Evolutionary conservation across 2,888 invertebrate genomes (phyloP).

Genomic region (Latrodectus hesperus): DNA sequence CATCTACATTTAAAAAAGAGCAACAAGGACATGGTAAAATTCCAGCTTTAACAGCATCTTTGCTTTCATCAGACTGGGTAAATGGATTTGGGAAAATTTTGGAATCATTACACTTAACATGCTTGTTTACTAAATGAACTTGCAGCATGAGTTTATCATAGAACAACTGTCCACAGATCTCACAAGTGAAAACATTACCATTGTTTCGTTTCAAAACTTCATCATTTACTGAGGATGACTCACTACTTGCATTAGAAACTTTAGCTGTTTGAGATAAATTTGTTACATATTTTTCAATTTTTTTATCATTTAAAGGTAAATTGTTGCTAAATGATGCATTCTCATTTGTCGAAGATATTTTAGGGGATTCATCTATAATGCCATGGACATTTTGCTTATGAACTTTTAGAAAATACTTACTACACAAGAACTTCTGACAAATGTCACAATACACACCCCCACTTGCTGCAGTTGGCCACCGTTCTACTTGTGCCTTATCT

Average conservation of each 20-base stretch:
- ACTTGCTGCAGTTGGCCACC: constrained; percentile 77
- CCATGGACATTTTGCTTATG: constrained; percentile 99
- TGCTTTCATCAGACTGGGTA: constrained; percentile 38
- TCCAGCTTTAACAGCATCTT: constrained; percentile 22
- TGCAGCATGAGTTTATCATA: constrained; percentile 75
- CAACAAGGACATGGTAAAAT: constrained; percentile 65
- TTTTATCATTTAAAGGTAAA: constrained; percentile 35
- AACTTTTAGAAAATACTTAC: constrained; percentile 96
- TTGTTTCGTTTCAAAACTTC: constrained; percentile 21
- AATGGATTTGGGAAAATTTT: constrained; percentile 24
- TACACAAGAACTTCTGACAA: constrained; percentile 98
- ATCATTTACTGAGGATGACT: constrained; percentile 9
- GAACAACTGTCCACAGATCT: constrained; percentile 75
- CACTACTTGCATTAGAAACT: constrained; percentile 4
- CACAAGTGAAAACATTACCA: constrained; percentile 70
- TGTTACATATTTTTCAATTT: constrained; percentile 32
- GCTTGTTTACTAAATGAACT: constrained; percentile 76
- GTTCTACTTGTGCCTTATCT: constrained; percentile 80
- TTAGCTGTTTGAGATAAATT: constrained; percentile 27
- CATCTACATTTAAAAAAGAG: constrained; percentile 59
- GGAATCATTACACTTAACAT: constrained; percentile 70
- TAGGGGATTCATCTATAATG: constrained; percentile 84
- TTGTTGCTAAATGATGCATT: constrained; percentile 25
- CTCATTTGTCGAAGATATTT: constrained; percentile 12
- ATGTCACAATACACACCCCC: constrained; percentile 94